Base-by-base conservation (phyloP, 2,797 vertebrate genomes). In the Pangasius macronema region DNA sequence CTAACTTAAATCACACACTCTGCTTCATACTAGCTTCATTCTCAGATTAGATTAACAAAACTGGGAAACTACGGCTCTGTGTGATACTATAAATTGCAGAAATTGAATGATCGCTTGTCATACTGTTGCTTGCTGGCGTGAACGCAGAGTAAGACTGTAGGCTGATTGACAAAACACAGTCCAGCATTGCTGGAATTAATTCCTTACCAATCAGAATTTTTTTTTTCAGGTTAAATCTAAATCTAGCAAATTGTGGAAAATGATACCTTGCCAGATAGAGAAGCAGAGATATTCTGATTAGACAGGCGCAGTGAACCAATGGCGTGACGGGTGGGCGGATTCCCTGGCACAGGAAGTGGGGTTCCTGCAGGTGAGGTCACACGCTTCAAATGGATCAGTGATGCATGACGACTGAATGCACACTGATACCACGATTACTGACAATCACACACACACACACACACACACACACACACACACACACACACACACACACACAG, bases 171-270 rank as follows among this genome's bases (percentile, higher is more conserved):
- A 96, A 97, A 97, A 95, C 97, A 96, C 95, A 96, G 97, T 97
- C 96, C 90, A 92, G 96, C 93, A 94, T 93, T 97, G 97, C 97
- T 96, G 96, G 96, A 97, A 99, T 98, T 98, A 99, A 98, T 98
- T 97, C 96, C 96, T 96, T 95, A 97, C 96, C 97, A 97, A 97
- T 97, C 97, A 97, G 97, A 95, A 89, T 96, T 97, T 97, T 96
- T 95, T 96, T 95, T 97, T 97, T 82, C 80, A 97, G 97, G 96
- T 97, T 99, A 97, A 98, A 98, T 97, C 95, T 97, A 97, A 98
- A 97, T 96, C 95, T 96, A 97, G 97, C 96, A 97, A 97, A 98
- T 97, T 96, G 96, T 96, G 95, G 96, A 97, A 99, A 98, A 99
- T 99, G 97, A 98, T 97, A 97, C 96, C 97, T 98, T 98, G 97